These are phyloP conservation scores for Esox niger DNA, from an alignment of 2,113 vertebrate species.

Conservation along the genomic window DNA sequence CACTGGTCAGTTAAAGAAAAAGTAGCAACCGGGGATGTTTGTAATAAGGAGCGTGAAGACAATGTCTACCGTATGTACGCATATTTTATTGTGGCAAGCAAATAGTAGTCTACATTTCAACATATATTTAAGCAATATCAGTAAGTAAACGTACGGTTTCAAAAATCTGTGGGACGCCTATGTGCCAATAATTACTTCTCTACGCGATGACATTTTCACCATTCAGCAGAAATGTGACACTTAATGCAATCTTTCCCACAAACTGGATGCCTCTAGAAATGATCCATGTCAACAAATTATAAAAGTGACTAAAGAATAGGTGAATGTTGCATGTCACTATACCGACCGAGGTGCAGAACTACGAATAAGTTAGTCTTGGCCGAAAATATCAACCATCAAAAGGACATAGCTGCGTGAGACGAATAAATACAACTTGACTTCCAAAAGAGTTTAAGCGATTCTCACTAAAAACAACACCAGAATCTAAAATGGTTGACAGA, in stretches of 20 bases:
- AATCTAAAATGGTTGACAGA: conserved; percentile 32
- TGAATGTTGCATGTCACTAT: conserved; percentile 7
- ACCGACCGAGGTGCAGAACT: neutral
- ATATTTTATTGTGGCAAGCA: neutral
- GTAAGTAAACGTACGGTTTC: neutral
- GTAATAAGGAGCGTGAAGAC: too few species aligned
- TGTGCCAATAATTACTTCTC: neutral
- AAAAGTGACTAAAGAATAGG: conserved; percentile 30
- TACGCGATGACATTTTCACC: neutral
- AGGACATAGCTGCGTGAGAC: neutral
- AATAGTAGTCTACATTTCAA: neutral
- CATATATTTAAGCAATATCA: too few species aligned
- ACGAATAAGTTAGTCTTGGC: neutral
- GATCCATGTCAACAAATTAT: conserved; percentile 21
- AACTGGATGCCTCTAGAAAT: neutral
- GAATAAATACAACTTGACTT: neutral
- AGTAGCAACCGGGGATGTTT: too few species aligned
- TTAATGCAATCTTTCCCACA: neutral
- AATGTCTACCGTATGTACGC: neutral
- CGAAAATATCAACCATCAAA: neutral
- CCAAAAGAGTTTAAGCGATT: too few species aligned
- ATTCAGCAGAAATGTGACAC: neutral
- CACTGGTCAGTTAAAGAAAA: too few species aligned
- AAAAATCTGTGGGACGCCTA: neutral
- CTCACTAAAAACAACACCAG: conserved; percentile 23